Base-by-base conservation (phyloP, 2,888 invertebrate species). In the Heterodera filipjevi region DNA sequence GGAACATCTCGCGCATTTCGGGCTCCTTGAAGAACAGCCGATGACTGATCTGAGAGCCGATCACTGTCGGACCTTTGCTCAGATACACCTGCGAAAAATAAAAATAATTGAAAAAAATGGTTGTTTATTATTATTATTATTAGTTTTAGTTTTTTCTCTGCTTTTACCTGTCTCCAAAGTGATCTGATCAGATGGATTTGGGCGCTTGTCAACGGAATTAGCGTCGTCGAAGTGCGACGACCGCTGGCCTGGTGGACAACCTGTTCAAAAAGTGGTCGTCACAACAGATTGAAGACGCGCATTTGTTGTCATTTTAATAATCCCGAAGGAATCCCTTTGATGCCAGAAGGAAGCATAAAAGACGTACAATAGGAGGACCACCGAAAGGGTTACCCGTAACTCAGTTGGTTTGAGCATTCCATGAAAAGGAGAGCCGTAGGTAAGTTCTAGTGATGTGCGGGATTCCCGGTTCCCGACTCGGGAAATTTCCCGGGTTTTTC, bases 11-110 rank as follows among this genome's bases (percentile, higher is more conserved):
- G 73, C 86, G 87, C 35, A 85, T 81, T 83, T 87, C 79, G 12
- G 87, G 85, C 32, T 82, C 80, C 80, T 89, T 89, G 82, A 89
- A 89, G 82, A 88, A 89, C 22, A 89, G 79, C 44, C 86, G 79
- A 79, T 89, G 89, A 76, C 87, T 87, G 66, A 89, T 83, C 64
- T 84, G 85, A 22, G 83, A 81, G 35, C 89, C 89, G 33, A 89
- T 85, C 12, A 89, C 88, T 8, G 89, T 89, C 0, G 89, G 89
- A 0, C 89, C 89, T 79, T 86, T 83, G 66, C 75, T 70, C n/a
- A 80, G 73, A 71, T 78, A 85, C 16, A 85, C 82, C 68, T 85
- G 81, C 8, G n/a, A n/a, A 72, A 44, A n/a, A 72, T 35, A 32
- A 72, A n/a, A n/a, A n/a, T n/a, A n/a, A n/a, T n/a, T n/a, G n/a